Conservation (phyloP, 2,113 vertebrate genomes). For the Notechis scutatus region DNA sequence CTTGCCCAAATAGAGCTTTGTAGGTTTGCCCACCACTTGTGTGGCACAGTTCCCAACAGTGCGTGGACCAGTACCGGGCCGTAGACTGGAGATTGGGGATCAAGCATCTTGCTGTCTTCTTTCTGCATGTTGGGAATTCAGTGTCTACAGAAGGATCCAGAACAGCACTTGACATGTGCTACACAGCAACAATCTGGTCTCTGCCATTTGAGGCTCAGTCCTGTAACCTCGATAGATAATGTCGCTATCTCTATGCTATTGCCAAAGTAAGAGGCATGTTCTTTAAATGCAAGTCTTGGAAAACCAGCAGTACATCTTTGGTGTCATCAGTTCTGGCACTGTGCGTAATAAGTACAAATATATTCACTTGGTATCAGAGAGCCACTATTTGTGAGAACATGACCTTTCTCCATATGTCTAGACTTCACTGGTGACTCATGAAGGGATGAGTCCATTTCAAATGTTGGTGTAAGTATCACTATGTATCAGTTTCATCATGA, state of each 20-base stretch:
- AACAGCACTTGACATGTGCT: background rate
- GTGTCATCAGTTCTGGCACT: background rate
- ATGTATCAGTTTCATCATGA: background rate
- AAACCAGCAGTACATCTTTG: background rate
- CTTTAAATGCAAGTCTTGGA: background rate
- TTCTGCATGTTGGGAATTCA: background rate
- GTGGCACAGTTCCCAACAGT: too few relatives aligned
- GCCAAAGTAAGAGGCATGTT: background rate
- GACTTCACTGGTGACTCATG: background rate
- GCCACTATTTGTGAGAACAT: background rate
- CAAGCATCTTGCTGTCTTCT: background rate
- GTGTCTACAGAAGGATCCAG: background rate
- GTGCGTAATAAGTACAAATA: background rate
- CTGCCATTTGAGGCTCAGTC: background rate
- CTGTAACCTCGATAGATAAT: background rate
- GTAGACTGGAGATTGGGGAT: background rate
- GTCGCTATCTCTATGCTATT: background rate
- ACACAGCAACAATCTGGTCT: background rate
- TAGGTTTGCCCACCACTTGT: too few relatives aligned
- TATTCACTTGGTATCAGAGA: background rate
- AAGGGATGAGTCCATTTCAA: background rate
- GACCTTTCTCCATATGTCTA: background rate
- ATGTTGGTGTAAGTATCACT: background rate
- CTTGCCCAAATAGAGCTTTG: too few relatives aligned
- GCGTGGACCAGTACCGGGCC: accelerated